Evolutionary conservation across 1,140 invertebrate genomes (phyloP).

Genomic region (Halyomorpha halys): DNA sequence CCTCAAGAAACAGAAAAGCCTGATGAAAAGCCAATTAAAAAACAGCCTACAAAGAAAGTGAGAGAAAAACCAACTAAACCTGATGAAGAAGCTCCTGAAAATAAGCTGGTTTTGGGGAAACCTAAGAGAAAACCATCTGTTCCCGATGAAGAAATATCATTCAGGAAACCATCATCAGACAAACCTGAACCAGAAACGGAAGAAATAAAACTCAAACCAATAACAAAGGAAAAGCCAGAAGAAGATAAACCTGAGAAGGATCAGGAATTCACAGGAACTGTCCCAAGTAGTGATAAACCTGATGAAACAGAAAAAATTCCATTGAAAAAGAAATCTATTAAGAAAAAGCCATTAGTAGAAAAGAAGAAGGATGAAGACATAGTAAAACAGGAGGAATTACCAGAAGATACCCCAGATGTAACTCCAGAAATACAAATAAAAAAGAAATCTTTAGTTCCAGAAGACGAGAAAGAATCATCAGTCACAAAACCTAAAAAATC

Average conservation of each 20-base stretch:
- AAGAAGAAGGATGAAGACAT: slow-evolving; percentile 18
- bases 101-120: slow-evolving; percentile 36
- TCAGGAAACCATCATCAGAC: slow-evolving; percentile 38
- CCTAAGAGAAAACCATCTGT: slow-evolving; percentile 34
- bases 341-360: slow-evolving; percentile 11
- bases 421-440: background rate
- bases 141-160: slow-evolving; percentile 36
- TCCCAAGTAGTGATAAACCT: background rate
- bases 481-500: slow-evolving; percentile 7
- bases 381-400: background rate
- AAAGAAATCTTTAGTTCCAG: background rate
- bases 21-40: slow-evolving; percentile 27
- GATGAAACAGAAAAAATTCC: slow-evolving; percentile 14
- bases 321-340: slow-evolving; percentile 15
- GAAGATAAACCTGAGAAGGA: slow-evolving; percentile 29
- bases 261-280: background rate
- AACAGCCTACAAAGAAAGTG: slow-evolving; percentile 32
- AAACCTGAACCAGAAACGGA: slow-evolving; percentile 33
- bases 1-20: slow-evolving; percentile 11
- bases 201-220: slow-evolving; percentile 31
- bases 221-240: slow-evolving; percentile 27
- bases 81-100: slow-evolving; percentile 32
- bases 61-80: slow-evolving; percentile 28
- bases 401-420: background rate
- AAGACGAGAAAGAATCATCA: slow-evolving; percentile 22